phyloP scores from a whole-genome alignment of 2,113 vertebrate genomes.

The Archilochus colubris region DNA sequence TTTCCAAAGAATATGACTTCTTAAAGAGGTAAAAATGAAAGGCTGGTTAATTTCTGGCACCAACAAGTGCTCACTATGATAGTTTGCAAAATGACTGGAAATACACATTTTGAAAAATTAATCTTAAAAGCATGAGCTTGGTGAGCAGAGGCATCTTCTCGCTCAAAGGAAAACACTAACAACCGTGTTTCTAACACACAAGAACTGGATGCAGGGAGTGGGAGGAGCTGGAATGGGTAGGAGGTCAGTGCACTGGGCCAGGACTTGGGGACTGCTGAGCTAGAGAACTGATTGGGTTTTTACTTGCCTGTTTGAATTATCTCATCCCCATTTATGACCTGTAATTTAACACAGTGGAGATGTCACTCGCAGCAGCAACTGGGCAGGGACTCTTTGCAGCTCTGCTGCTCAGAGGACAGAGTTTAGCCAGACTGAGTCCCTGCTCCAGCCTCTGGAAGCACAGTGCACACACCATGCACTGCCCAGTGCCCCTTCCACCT shows the following conservation, averaged over 20 bases:
- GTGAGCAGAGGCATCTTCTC: not conserved
- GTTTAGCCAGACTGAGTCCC: not conserved
- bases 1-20: not conserved
- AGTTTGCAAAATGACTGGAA: not conserved
- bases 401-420: conserved; percentile 34
- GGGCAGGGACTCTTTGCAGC: conserved; percentile 59
- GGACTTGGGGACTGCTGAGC: conserved; percentile 79
- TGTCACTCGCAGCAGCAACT: conserved; percentile 76
- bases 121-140: conserved; percentile 6
- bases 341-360: conserved; percentile 91
- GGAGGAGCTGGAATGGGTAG: conserved; percentile 84
- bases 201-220: conserved; percentile 32
- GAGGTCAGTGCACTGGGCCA: conserved; percentile 74
- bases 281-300: conserved; percentile 79
- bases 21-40: not conserved
- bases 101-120: not conserved
- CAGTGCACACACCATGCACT: not conserved
- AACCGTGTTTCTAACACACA: not conserved
- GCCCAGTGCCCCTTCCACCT: not conserved
- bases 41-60: not conserved
- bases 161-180: not conserved
- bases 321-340: conserved; percentile 93
- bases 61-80: not conserved
- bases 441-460: not conserved
- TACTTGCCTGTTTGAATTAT: conserved; percentile 94